These are phyloP conservation scores for Ceyx melanurus DNA, from an alignment of 2,113 vertebrate species.

Conservation along the genomic window DNA sequence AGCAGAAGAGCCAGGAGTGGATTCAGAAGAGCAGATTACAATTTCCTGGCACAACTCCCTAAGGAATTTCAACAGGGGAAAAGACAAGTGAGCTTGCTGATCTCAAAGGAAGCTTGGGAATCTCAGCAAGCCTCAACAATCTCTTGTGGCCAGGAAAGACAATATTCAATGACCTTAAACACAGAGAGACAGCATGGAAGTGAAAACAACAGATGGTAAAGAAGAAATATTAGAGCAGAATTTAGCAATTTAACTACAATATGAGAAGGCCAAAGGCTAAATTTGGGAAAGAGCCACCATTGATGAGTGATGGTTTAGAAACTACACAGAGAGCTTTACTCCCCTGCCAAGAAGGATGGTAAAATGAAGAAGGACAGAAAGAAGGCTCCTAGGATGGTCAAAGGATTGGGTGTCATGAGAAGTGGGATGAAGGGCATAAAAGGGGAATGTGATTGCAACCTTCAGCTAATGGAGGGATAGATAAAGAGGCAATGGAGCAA, in stretches of 20 bases:
- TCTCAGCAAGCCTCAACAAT: background rate
- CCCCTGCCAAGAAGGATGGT: background rate
- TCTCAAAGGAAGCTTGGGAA: background rate
- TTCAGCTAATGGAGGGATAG: background rate
- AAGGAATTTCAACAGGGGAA: background rate
- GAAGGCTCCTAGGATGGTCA: background rate
- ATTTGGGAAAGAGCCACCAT: background rate
- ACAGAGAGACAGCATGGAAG: background rate
- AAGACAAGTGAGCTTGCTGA: background rate
- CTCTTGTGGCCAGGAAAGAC: background rate
- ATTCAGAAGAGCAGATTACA: background rate
- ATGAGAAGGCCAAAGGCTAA: background rate
- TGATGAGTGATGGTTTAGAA: background rate
- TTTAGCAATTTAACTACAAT: background rate
- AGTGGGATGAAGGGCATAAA: background rate
- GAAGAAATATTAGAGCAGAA: background rate
- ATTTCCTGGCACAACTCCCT: background rate
- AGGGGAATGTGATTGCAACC: background rate
- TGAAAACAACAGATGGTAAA: background rate
- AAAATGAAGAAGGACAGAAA: background rate
- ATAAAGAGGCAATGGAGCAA: background rate
- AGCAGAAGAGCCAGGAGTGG: background rate
- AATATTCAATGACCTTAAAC: background rate
- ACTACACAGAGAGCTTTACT: background rate
- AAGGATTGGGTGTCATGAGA: background rate